phyloP scores from a whole-genome alignment of 2,113 vertebrate genomes.

The Toxotes chatareus region DNA sequence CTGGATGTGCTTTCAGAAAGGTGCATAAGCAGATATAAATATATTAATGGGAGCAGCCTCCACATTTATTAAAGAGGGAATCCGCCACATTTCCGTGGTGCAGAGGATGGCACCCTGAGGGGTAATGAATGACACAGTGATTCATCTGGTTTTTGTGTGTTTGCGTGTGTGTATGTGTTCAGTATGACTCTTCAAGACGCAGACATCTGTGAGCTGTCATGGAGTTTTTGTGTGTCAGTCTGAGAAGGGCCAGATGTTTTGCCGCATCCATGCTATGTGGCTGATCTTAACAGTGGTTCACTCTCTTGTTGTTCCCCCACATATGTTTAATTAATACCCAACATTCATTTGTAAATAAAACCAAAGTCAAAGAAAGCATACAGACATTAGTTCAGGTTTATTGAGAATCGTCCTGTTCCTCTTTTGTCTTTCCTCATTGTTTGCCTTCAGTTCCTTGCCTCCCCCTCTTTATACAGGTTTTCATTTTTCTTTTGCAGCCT shows the following conservation, averaged over 20 bases:
- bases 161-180: constrained; percentile 9
- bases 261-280: background rate
- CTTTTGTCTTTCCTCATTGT: background rate
- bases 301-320: background rate
- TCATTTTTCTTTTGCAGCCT: constrained; percentile 45
- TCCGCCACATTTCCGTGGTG: constrained; percentile 49
- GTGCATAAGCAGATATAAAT: constrained; percentile 76
- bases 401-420: background rate
- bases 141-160: constrained; percentile 51
- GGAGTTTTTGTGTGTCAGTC: constrained; percentile 25
- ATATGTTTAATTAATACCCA: constrained; percentile 32
- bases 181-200: constrained; percentile 36
- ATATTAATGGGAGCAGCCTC: constrained; percentile 70
- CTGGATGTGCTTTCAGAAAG: constrained; percentile 75
- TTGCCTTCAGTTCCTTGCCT: background rate
- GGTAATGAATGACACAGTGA: constrained; percentile 61
- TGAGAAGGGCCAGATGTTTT: constrained; percentile 45
- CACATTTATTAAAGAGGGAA: constrained; percentile 71
- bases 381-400: background rate
- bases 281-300: constrained; percentile 14
- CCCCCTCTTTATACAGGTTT: constrained; percentile 25
- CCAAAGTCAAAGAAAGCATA: background rate
- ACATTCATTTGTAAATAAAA: background rate
- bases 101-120: constrained; percentile 61
- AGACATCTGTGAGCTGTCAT: constrained; percentile 60